These are phyloP conservation scores for Lycocerus yunnanus DNA, from an alignment of 2,888 invertebrate genomes.

Conservation along the genomic window DNA sequence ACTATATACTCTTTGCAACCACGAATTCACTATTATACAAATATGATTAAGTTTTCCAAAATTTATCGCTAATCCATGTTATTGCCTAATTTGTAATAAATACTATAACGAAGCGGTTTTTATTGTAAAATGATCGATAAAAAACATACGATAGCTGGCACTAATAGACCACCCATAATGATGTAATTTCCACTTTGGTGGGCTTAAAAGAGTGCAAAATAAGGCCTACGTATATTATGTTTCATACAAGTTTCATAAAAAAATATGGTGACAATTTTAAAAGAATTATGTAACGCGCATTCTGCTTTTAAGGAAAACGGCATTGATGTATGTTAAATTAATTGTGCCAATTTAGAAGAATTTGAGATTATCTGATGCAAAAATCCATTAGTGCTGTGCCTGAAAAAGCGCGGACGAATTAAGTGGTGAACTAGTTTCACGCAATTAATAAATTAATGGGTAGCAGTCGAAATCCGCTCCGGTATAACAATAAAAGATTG, in stretches of 20 bases:
- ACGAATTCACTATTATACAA: background rate
- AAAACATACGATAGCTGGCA: conserved; percentile 4
- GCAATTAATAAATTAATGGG: background rate
- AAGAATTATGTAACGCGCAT: background rate
- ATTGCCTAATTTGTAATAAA: background rate
- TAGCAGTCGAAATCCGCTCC: background rate
- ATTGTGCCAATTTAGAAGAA: background rate
- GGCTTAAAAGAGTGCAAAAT: conserved; percentile 16
- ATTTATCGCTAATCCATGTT: background rate
- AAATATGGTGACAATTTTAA: background rate
- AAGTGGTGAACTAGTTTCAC: background rate
- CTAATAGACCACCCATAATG: conserved; percentile 23
- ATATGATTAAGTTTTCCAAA: background rate
- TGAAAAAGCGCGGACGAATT: too few relatives aligned
- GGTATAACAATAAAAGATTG: background rate
- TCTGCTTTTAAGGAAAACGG: background rate
- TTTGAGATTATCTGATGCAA: background rate
- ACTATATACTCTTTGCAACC: too few relatives aligned
- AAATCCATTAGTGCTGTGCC: too few relatives aligned
- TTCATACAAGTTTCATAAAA: conserved; percentile 11
- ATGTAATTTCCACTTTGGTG: conserved; percentile 19
- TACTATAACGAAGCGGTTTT: background rate
- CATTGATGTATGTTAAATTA: too few relatives aligned
- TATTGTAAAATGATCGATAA: background rate
- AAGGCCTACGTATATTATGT: conserved; percentile 13